Evolutionary conservation across 1,140 invertebrate genomes (phyloP).

Genomic region (Heliothis virescens): DNA sequence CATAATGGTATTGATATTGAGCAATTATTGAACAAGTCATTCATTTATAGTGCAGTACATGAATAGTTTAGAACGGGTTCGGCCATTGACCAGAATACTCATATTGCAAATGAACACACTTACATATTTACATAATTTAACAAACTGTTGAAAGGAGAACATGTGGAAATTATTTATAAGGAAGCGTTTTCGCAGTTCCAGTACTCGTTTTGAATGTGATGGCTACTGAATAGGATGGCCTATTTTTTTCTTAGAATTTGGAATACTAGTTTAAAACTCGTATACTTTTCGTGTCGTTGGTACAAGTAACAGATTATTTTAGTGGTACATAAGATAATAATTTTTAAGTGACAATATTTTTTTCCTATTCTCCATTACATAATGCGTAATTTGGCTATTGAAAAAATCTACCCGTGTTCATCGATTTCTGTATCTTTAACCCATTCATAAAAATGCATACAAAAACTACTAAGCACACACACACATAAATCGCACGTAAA

Average conservation of each 20-base stretch:
- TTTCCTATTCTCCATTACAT: too few species aligned
- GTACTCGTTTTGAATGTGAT: background rate
- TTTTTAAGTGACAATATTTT: too few species aligned
- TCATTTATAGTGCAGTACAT: background rate
- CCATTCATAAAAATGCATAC: background rate
- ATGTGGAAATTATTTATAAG: slow-evolving; percentile 22
- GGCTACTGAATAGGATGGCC: slow-evolving; percentile 15
- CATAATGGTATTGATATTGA: too few species aligned
- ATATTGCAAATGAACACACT: background rate
- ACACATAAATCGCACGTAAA: background rate
- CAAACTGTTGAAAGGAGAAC: background rate
- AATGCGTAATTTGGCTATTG: too few species aligned
- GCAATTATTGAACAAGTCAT: background rate
- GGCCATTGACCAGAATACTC: background rate
- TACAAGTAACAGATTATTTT: background rate
- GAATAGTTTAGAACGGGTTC: background rate
- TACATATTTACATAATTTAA: slow-evolving; percentile 10
- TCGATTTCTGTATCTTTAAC: too few species aligned
- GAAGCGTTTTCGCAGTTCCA: slow-evolving; percentile 26
- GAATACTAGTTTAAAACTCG: background rate
- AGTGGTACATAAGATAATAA: too few species aligned
- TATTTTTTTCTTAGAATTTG: slow-evolving; percentile 9
- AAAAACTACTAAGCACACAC: background rate
- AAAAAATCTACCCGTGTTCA: too few species aligned
- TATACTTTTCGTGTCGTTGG: background rate